phyloP scores from a whole-genome alignment of 2,888 invertebrate species.

The Acrocyrtus sp. region DNA sequence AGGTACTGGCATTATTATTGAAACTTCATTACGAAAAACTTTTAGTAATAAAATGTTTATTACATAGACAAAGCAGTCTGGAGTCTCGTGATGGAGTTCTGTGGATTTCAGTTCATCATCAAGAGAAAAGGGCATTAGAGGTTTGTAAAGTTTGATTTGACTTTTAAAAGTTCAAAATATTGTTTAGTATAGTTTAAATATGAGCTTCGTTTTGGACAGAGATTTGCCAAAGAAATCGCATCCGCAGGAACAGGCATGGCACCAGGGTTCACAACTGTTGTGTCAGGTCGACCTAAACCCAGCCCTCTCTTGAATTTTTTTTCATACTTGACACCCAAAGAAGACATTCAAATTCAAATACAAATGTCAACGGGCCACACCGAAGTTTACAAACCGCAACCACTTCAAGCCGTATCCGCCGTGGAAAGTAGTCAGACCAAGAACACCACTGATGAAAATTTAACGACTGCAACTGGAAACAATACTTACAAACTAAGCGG shows the following conservation, averaged over 20 bases:
- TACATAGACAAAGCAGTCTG: constrained; percentile 57
- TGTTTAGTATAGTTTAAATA: not conserved
- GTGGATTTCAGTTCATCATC: constrained; percentile 69
- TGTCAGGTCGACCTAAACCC: constrained; percentile 68
- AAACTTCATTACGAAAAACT: too few relatives aligned
- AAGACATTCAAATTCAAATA: constrained; percentile 64
- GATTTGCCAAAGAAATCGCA: constrained; percentile 68
- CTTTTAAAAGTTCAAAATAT: not conserved
- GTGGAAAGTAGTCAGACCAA: not conserved
- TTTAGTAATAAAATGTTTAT: not conserved
- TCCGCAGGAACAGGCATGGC: constrained; percentile 70
- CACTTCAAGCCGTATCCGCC: not conserved
- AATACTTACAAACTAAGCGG: constrained; percentile 64
- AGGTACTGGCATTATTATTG: constrained; percentile 44
- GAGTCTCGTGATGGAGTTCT: constrained; percentile 66
- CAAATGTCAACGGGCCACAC: constrained; percentile 60
- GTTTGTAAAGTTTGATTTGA: constrained; percentile 46
- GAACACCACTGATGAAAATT: not conserved
- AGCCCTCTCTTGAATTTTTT: constrained; percentile 67
- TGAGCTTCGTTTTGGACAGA: constrained; percentile 40
- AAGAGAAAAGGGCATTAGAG: constrained; percentile 67
- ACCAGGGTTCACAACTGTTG: constrained; percentile 65
- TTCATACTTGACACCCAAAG: constrained; percentile 67
- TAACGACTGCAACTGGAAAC: constrained; percentile 2
- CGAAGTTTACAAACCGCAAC: constrained; percentile 45